Conservation (phyloP, 2,113 vertebrate species). For the Tretioscincus oriximinensis region DNA sequence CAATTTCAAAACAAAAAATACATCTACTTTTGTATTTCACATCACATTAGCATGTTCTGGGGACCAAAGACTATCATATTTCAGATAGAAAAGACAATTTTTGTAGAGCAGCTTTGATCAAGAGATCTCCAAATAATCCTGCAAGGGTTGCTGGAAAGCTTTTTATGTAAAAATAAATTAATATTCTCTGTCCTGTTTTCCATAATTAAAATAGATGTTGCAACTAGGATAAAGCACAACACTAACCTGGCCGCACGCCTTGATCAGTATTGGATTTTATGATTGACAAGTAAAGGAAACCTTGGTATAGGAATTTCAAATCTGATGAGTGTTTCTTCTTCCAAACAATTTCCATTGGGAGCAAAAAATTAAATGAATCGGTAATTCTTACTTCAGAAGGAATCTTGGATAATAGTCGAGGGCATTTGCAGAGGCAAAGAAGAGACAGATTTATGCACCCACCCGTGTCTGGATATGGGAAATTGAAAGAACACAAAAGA, state of each 20-base stretch:
- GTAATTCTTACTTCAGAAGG: background rate
- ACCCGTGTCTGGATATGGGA: too few species aligned
- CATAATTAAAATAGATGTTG: constrained; percentile 68
- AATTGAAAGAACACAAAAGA: too few species aligned
- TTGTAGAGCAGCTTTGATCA: constrained; percentile 70
- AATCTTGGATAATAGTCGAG: background rate
- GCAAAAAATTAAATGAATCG: constrained; percentile 35
- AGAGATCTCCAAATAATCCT: constrained; percentile 57
- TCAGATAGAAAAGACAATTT: constrained; percentile 52
- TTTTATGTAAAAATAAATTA: constrained; percentile 70
- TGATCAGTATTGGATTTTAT: constrained; percentile 62
- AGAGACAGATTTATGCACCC: constrained; percentile 32
- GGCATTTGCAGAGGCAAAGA: constrained; percentile 21
- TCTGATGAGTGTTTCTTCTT: background rate
- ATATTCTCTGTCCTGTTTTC: constrained; percentile 57
- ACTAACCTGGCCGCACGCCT: constrained; percentile 45
- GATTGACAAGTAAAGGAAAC: constrained; percentile 49
- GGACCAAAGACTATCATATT: constrained; percentile 44
- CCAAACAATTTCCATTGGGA: constrained; percentile 26
- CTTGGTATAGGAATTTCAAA: constrained; percentile 36
- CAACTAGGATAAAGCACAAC: constrained; percentile 61
- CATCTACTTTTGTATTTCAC: constrained; percentile 46
- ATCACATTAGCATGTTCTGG: constrained; percentile 34
- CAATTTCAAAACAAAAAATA: constrained; percentile 32
- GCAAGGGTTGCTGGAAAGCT: constrained; percentile 61